Conservation (phyloP, 92 coral and sea anemone genomes). For the Siderastrea radians region DNA sequence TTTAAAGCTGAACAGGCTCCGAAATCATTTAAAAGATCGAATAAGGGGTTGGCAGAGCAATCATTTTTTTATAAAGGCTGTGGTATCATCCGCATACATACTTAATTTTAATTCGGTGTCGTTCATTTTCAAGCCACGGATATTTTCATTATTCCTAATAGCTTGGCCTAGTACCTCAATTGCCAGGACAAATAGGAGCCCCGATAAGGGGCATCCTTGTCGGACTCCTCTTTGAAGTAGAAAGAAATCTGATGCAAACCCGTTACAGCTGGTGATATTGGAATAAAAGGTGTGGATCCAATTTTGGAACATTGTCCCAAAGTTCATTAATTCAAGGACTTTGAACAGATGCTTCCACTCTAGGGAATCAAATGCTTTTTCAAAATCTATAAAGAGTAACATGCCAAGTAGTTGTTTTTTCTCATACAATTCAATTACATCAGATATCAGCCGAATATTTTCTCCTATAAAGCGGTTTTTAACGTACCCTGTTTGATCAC, state of each 20-base stretch:
- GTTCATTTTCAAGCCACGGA: not conserved
- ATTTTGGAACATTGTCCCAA: not conserved
- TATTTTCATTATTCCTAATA: too few relatives aligned
- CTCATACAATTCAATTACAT: constrained; percentile 6
- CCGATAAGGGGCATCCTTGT: not conserved
- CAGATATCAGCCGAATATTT: constrained; percentile 14
- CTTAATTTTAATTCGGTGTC: constrained; percentile 17
- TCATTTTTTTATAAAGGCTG: not conserved
- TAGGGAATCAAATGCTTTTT: not conserved
- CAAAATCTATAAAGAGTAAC: not conserved
- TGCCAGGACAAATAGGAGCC: not conserved
- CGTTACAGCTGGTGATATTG: not conserved
- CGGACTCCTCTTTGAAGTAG: not conserved
- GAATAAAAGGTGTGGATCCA: not conserved
- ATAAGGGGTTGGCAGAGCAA: not conserved
- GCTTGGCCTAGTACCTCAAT: not conserved
- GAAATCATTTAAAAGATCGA: constrained; percentile 3
- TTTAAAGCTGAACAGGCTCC: not conserved
- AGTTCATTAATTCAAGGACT: not conserved
- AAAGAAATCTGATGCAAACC: not conserved
- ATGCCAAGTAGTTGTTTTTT: not conserved
- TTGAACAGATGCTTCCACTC: not conserved
- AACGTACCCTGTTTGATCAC: not conserved
- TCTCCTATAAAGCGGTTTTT: constrained; percentile 5
- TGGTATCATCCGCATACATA: not conserved